Evolutionary conservation across 2,113 vertebrate species (phyloP).

Genomic region (Bucco capensis): DNA sequence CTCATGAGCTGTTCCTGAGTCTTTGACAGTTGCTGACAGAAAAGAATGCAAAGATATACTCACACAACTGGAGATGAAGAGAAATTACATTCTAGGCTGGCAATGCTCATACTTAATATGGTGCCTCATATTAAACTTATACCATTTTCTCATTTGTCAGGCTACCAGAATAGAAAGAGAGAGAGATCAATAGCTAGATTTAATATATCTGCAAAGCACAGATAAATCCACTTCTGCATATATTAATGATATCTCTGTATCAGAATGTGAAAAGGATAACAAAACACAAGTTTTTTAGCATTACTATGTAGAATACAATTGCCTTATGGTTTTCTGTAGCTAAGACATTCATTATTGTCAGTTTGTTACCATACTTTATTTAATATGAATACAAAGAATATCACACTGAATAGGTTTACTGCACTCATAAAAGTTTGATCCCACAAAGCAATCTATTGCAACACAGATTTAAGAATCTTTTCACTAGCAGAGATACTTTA

Average conservation of each 20-base stretch:
- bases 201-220: constrained; percentile 14
- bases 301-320: background rate
- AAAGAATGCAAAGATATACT: background rate
- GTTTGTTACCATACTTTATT: background rate
- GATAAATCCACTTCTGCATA: background rate
- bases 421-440: background rate
- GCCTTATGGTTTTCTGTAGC: background rate
- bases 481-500: background rate
- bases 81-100: background rate
- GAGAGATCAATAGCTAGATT: background rate
- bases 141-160: background rate
- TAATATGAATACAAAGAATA: background rate
- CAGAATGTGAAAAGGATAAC: background rate
- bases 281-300: background rate
- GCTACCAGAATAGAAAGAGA: background rate
- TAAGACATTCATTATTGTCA: background rate
- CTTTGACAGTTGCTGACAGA: background rate
- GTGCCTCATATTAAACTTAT: background rate
- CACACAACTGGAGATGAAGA: background rate
- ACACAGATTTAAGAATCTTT: background rate
- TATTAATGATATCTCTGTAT: constrained; percentile 16
- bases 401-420: background rate
- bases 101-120: background rate
- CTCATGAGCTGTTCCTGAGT: background rate
- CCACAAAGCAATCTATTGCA: background rate